Evolutionary conservation across 2,113 vertebrate genomes (phyloP).

Genomic region (Ascaphus truei): DNA sequence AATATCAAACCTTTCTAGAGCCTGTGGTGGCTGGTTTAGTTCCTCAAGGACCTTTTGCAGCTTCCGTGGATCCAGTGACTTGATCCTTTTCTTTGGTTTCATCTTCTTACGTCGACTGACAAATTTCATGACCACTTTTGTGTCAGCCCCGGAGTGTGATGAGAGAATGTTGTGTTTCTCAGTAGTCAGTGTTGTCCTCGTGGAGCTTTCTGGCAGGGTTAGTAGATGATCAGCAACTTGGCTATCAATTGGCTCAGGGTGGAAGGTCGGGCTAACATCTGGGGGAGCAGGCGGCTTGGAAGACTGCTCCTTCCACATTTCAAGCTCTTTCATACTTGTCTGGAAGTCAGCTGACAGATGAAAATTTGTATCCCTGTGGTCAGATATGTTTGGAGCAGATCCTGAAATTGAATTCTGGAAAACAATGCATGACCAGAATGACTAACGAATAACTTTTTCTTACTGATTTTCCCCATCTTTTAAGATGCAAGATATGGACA

Average conservation of each 20-base stretch:
- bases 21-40: conserved; percentile 44
- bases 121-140: conserved; percentile 40
- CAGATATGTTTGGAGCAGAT: conserved; percentile 47
- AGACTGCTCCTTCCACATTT: conserved; percentile 41
- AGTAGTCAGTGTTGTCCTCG: fast-evolving
- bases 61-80: conserved; percentile 37
- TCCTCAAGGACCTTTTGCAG: conserved; percentile 40
- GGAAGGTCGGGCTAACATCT: neutral
- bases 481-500: too few species aligned
- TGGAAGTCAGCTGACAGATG: conserved; percentile 52
- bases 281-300: conserved; percentile 11
- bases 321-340: conserved; percentile 52
- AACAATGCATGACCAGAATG: neutral
- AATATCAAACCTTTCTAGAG: conserved; percentile 51
- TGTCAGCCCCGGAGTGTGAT: conserved; percentile 34
- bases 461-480: too few species aligned
- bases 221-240: neutral
- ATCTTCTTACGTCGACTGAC: conserved; percentile 42
- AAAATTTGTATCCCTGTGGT: conserved; percentile 12
- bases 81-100: conserved; percentile 38
- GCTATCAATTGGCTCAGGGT: neutral
- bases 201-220: neutral
- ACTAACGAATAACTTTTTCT: too few species aligned
- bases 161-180: neutral
- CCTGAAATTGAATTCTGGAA: conserved; percentile 9